Evolutionary conservation across 1,140 invertebrate genomes (phyloP).

Genomic region (Caenorhabditis inopinata): DNA sequence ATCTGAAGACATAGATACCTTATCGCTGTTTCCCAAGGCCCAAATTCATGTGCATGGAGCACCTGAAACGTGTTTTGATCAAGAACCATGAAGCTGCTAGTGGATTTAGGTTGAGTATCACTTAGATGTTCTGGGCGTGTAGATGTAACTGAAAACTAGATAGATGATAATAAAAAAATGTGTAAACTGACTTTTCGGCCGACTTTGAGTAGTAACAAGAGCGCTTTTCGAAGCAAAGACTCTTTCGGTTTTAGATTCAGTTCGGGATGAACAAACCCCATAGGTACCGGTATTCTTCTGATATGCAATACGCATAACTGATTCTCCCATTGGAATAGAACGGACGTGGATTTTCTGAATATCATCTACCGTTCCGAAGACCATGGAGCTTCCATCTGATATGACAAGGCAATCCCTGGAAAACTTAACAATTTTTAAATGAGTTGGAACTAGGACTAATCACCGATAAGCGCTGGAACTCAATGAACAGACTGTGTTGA

Average conservation of each 20-base stretch:
- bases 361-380: slow-evolving; percentile 85
- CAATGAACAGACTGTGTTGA: slow-evolving; percentile 95
- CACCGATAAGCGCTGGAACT: slow-evolving; percentile 91
- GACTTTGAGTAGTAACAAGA: neutral
- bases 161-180: too few relatives aligned
- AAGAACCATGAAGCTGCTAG: slow-evolving; percentile 36
- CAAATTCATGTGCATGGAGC: slow-evolving; percentile 41
- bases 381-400: slow-evolving; percentile 86
- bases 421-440: too few relatives aligned
- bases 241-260: neutral
- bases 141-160: neutral
- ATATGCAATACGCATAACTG: slow-evolving; percentile 73
- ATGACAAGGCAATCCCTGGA: slow-evolving; percentile 76
- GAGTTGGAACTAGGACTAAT: too few relatives aligned
- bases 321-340: slow-evolving; percentile 88
- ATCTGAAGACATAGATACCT: neutral
- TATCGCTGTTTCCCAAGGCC: slow-evolving; percentile 43
- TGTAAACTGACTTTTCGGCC: neutral
- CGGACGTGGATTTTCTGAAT: slow-evolving; percentile 63
- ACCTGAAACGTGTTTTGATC: slow-evolving; percentile 53
- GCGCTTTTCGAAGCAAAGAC: neutral
- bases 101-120: neutral
- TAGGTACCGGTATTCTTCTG: slow-evolving; percentile 91
- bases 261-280: slow-evolving; percentile 72
- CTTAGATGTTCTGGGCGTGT: neutral